Evolutionary conservation across 1,140 invertebrate species (phyloP).

Genomic region (Euglossa dilemma): DNA sequence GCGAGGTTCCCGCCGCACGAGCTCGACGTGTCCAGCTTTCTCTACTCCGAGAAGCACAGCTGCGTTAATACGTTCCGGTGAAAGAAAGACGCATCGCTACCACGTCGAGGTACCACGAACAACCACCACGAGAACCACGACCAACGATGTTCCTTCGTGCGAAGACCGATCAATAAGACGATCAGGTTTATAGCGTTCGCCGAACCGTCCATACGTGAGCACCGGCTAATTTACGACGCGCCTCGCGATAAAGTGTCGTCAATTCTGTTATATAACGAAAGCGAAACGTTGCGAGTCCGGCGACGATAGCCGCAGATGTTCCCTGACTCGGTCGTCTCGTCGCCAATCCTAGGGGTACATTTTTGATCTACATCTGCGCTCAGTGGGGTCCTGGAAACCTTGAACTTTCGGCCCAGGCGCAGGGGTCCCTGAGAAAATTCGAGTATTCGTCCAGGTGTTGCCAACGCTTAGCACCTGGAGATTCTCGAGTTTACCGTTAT

Average conservation of each 20-base stretch:
- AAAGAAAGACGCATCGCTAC: constrained; percentile 21
- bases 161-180: constrained; percentile 1
- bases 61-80: constrained; percentile 28
- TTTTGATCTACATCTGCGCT: constrained; percentile 50
- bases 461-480: constrained; percentile 42
- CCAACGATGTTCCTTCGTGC: constrained; percentile 1
- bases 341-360: constrained; percentile 29
- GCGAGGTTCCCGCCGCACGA: neutral
- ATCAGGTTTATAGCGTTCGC: constrained; percentile 9
- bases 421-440: constrained; percentile 61
- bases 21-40: constrained; percentile 40
- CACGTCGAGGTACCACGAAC: neutral
- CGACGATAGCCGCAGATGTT: constrained; percentile 33
- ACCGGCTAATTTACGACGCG: neutral
- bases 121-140: neutral
- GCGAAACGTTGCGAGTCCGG: neutral
- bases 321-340: neutral
- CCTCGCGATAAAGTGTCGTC: neutral
- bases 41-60: constrained; percentile 33
- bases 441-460: constrained; percentile 57
- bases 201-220: neutral
- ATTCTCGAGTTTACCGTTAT: constrained; percentile 53
- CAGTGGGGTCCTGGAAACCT: constrained; percentile 46
- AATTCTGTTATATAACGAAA: neutral
- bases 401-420: constrained; percentile 17